Conservation (phyloP, 2,797 vertebrate genomes). For the Spondyliosoma cantharus region DNA sequence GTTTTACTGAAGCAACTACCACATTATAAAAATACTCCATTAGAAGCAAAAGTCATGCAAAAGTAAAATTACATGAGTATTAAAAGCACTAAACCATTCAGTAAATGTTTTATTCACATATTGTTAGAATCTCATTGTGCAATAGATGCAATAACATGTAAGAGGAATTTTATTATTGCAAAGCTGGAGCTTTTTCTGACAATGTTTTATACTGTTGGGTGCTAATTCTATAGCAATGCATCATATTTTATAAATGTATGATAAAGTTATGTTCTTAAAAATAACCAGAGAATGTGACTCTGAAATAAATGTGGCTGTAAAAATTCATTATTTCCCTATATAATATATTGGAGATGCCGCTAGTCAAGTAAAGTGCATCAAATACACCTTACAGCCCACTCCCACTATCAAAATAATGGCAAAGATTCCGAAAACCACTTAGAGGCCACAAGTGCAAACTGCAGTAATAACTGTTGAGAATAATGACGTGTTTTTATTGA, state of each 20-base stretch:
- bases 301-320: background rate
- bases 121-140: background rate
- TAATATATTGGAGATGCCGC: background rate
- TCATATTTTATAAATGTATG: background rate
- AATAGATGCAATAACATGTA: background rate
- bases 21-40: background rate
- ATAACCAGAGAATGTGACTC: background rate
- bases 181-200: background rate
- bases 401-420: background rate
- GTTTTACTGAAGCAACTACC: background rate
- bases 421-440: background rate
- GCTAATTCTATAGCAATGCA: background rate
- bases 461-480: background rate
- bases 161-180: background rate
- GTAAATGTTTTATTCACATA: background rate
- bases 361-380: background rate
- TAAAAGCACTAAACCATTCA: background rate
- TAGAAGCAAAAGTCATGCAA: background rate
- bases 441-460: conserved; percentile 6
- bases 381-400: background rate
- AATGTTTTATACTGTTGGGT: background rate
- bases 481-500: conserved; percentile 1
- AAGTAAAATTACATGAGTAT: background rate
- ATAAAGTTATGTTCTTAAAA: background rate
- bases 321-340: background rate